Conservation (phyloP, 1,140 invertebrate genomes). For the Campoletis sonorensis region DNA sequence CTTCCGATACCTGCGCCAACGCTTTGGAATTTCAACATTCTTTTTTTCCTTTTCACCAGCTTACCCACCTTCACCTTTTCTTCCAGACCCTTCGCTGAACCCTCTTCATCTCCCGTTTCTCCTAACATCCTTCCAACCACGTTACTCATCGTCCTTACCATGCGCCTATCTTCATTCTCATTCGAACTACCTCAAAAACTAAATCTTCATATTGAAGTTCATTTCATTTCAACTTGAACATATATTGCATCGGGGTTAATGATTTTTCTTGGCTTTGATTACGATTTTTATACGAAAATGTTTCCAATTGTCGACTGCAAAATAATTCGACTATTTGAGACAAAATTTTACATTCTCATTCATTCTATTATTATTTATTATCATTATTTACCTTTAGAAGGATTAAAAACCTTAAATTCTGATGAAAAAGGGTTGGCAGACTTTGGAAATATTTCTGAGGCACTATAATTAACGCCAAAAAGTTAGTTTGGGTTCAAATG, state of each 20-base stretch:
- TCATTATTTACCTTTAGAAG: not conserved
- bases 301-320: too few relatives aligned
- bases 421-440: too few relatives aligned
- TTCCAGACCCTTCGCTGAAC: not conserved
- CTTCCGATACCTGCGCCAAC: conserved; percentile 6
- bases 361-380: too few relatives aligned
- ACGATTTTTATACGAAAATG: too few relatives aligned
- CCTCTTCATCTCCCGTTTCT: not conserved
- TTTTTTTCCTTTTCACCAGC: not conserved
- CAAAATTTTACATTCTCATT: too few relatives aligned
- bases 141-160: conserved; percentile 9
- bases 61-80: not conserved
- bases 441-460: too few relatives aligned
- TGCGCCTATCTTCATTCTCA: not conserved
- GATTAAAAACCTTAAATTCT: too few relatives aligned
- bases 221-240: not conserved
- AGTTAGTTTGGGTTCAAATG: too few relatives aligned
- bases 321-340: too few relatives aligned
- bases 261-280: too few relatives aligned
- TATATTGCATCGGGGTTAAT: too few relatives aligned
- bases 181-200: not conserved
- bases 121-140: not conserved
- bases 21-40: conserved; percentile 30
- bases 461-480: too few relatives aligned
- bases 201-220: not conserved